Base-by-base conservation (phyloP, 2,113 vertebrate species). In the Hydrochoerus hydrochaeris region DNA sequence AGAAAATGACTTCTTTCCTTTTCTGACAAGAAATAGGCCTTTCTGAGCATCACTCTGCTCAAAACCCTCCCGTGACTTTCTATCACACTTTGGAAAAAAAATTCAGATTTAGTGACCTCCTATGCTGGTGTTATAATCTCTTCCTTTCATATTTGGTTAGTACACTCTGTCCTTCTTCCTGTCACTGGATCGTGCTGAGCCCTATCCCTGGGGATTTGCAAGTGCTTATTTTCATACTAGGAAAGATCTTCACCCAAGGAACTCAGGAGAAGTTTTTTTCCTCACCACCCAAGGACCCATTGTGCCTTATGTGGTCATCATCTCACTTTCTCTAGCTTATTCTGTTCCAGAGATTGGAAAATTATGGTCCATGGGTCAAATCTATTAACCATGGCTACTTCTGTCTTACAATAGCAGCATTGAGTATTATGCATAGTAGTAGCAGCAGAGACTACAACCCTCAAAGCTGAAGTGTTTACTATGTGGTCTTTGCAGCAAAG, bases 1-100 rank as follows among this genome's bases (percentile, higher is more conserved):
- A 83, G 16, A 41, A 94, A 35, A n/a, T 85, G 3, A 58, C 85
- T 90, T 90, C 49, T 65, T 77, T 89, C 19, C n/a, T 67, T 97
- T 58, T 81, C 52, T 78, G 85, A 80, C 16, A 78, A 95, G 35
- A n/a, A 93, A 92, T 62, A 73, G 26, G 26, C 19, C 13, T 91
- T 46, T 86, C 32, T 67, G 71, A 38, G 44, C 30, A 78, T 63
- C 57, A 35, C 0, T 62, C 1, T 58, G 13, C 30, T 62, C 78
- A 81, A 46, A 90, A 58, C 14, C 52, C 14, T 77, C 57, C 26
- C 22, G 20, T 35, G 84, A 38, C 73, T 94, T 94, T 49, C 44
- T 1, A 12, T 69, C 41, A 91, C 14, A 52, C 35, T 60, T 85
- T 49, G 67, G 69, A 73, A 94, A 84, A 46, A 93, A 85, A 12